Evolutionary conservation across 2,888 invertebrate genomes (phyloP), one percentile per base, ranked within the genome.

Genomic region (Euplexia lucipara): DNA sequence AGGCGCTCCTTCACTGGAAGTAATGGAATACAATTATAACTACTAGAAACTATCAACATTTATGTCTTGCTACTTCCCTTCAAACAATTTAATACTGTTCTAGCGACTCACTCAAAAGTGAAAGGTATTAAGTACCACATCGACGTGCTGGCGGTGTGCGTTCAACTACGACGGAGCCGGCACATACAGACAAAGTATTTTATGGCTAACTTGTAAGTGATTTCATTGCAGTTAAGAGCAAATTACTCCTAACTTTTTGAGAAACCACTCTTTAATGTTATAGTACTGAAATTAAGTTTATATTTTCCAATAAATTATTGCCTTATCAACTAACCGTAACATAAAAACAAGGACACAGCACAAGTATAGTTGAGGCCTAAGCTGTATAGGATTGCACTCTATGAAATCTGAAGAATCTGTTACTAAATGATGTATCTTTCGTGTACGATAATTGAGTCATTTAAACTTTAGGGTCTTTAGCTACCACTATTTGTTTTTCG

Each of bases 151-250:
- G 42, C 70, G 71, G 69, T 61, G 70, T 34, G 52, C 70, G 65
- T 67, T 77, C 63, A 77, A 70, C 78, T 79, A 75, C 76, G 79
- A 69, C 74, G 79, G 62, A 70, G 75, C 64, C 78, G 70, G 78
- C 71, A 83, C 80, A 86, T 80, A 82, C 16, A 81, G 73, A 80
- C 57, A 83, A 81, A 84, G 69, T 64, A 73, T 67, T 68, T 57
- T 49, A 73, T 70, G 61, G 61, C 77, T 66, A 76, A 65, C 70
- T 70, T 82, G 72, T 83, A 70, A 75, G 79, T 80, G 78, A 62
- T 71, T 75, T 57, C 70, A 68, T 45, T 69, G 56, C 52, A 70
- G 75, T 75, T 78, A 60, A 44, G 63, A 67, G 68, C 54, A 70
- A 48, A 34, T 34, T 18, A 62, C 70, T 71, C 54, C 47, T 42